Percentiles rank a stretch among this genome's conserved stretches.
phyloP scores from a whole-genome alignment of 2,888 invertebrate species.

The Drosophila mimica region DNA sequence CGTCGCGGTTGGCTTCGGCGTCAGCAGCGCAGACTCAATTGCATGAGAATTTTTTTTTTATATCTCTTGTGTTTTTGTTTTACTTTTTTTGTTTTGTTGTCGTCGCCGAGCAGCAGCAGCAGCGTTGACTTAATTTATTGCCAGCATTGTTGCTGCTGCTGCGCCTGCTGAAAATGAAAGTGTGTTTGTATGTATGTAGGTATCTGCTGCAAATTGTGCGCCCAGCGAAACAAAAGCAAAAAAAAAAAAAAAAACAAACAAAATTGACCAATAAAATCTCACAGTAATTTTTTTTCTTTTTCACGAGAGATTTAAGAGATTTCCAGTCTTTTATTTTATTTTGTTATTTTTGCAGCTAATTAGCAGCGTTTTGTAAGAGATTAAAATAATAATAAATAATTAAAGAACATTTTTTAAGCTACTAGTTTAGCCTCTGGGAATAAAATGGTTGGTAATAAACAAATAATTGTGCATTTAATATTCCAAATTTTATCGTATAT shows the following conservation, averaged over 20 bases:
- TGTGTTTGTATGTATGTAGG: constrained; percentile 54
- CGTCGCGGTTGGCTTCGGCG: constrained; percentile 32
- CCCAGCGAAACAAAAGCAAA: constrained; percentile 49
- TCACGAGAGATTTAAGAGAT: constrained; percentile 35
- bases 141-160: constrained; percentile 62
- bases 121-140: constrained; percentile 70
- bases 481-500: neutral
- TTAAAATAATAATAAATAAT: constrained; percentile 2
- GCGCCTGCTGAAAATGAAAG: constrained; percentile 75
- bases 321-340: constrained; percentile 26
- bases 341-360: constrained; percentile 30
- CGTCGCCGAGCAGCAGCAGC: constrained; percentile 44
- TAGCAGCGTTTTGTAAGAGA: constrained; percentile 32
- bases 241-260: constrained; percentile 43
- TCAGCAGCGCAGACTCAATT: constrained; percentile 68
- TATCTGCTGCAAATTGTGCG: constrained; percentile 44
- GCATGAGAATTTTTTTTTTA: constrained; percentile 68
- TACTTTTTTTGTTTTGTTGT: constrained; percentile 67
- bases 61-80: constrained; percentile 52
- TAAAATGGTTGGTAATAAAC: neutral
- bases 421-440: neutral
- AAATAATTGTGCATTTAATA: neutral
- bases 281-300: constrained; percentile 47
- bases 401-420: neutral
- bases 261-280: constrained; percentile 69